Base-by-base conservation (phyloP, 2,797 vertebrate genomes). In the Xiphorhynchus erythropygius region DNA sequence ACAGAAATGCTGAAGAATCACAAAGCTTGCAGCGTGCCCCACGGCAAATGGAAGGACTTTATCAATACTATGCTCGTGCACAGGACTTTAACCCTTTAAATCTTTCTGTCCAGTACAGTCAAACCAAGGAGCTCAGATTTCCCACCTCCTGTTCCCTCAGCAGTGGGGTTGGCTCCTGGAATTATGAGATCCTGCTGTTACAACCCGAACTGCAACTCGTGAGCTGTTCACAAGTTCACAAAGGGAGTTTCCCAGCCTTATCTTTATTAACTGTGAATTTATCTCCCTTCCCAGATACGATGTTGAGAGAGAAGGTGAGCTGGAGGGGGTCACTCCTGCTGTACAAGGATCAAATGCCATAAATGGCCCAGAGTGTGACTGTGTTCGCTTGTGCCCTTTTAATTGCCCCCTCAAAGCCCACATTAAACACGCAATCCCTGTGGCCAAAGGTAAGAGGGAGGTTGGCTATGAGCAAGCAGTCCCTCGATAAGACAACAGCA, bases 211-310 rank as follows among this genome's bases (percentile, higher is more conserved):
- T n/a, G 83, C 81, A 95, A 52, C 68, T 53, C 57, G 67, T 14
- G 68, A 93, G 56, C 44, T 60, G 33, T 59, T 94, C 67, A n/a
- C 68, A 59, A 79, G 56, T 50, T 85, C 89, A 64, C 84, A 75
- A 77, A 74, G 85, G 90, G 93, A 96, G 94, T 86, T 96, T 89
- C 84, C 87, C 85, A 83, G n/a, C 42, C 95, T 98, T 98, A 98
- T 98, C 98, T 98, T 98, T 98, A 98, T 98, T 97, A 98, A 98
- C 98, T 98, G 98, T 97, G 98, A 98, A 98, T 98, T 97, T 98
- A 98, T 98, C 96, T 97, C 94, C 92, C 74, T 78, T 76, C 87
- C 84, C 89, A 96, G 97, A 98, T 98, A 98, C 63, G 70, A 70
- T 80, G 90, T 65, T 57, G 94, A 95, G 96, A 94, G 94, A 95